Base-by-base conservation (phyloP, 2,797 vertebrate genomes). In the Sebastes kiyomatsui region DNA sequence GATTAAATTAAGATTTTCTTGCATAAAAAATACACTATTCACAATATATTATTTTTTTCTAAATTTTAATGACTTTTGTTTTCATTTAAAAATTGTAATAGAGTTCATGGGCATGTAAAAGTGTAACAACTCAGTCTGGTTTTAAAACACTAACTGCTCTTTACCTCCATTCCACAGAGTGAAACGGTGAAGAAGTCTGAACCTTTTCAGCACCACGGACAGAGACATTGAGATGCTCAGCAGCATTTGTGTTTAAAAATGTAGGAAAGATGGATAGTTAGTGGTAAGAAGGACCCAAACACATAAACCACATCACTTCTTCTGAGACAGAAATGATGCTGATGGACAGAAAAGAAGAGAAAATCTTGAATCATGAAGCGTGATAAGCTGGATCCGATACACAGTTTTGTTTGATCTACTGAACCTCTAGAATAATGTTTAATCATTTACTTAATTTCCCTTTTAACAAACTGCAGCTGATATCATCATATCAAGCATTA, bases 121-220 rank as follows among this genome's bases (percentile, higher is more conserved):
- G 52, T 20, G 14, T 1, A 46, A 49, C 18, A 52, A n/a, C 49
- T 20, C 25, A 3, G 3, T 20, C 25, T 11, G 3, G 13, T 55
- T 62, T 27, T 4, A 8, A 52, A 52, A 75, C 30, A 60, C 8
- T 7, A 56, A 25, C 23, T 56, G 28, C 10, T 20, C 28, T 32
- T 61, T 12, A n/a, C 3, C 58, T 11, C 58, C 58, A 20, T 10
- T 32, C 59, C 7, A 4, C 25, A 12, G 33, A 35, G 32, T 8
- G 1, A 58, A 70, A 35, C 14, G 4, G 14, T 61, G 4, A n/a
- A 33, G 1, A 16, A 30, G 18, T 23, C 6, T 3, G 35, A 35
- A 27, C 62, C 23, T 16, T 32, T 79, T 81, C 80, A 80, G 77
- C 46, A 67, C 84, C 74, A 59, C 2, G 59, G 77, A 83, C 56